A percentile compares a stretch with the other conserved stretches of the same genome.
phyloP scores from a whole-genome alignment of 2,797 vertebrate species.

The Natrix natrix region DNA sequence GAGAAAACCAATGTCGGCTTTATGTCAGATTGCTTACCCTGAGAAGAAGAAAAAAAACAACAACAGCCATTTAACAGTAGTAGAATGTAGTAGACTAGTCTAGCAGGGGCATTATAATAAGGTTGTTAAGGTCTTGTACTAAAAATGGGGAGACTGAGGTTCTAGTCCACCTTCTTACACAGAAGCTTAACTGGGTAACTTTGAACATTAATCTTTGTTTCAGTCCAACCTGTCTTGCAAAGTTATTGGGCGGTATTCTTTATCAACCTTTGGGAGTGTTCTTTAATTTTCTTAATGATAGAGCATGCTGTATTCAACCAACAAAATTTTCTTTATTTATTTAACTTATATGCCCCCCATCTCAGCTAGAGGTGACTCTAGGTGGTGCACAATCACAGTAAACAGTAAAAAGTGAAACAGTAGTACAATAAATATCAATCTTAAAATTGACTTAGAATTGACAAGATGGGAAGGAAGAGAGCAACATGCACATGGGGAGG shows the following conservation, averaged over 20 bases:
- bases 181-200: not conserved
- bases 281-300: not conserved
- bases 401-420: not conserved
- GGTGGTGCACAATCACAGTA: not conserved
- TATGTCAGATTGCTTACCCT: not conserved
- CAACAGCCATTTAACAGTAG: not conserved
- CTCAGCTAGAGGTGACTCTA: not conserved
- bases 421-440: not conserved
- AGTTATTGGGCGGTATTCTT: not conserved
- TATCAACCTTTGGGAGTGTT: not conserved
- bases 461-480: not conserved
- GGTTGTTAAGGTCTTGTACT: not conserved
- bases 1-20: not conserved
- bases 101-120: not conserved
- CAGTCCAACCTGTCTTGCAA: not conserved
- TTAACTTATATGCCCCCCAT: not conserved
- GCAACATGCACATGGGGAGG: not conserved
- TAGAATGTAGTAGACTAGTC: not conserved
- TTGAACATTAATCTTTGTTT: not conserved
- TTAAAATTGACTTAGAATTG: not conserved
- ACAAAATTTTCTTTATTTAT: not conserved
- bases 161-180: not conserved
- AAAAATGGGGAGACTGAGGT: not conserved
- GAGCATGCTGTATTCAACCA: not conserved
- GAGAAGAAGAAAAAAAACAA: not conserved